phyloP scores from a whole-genome alignment of 2,797 vertebrate species.

The Dipus sagitta region DNA sequence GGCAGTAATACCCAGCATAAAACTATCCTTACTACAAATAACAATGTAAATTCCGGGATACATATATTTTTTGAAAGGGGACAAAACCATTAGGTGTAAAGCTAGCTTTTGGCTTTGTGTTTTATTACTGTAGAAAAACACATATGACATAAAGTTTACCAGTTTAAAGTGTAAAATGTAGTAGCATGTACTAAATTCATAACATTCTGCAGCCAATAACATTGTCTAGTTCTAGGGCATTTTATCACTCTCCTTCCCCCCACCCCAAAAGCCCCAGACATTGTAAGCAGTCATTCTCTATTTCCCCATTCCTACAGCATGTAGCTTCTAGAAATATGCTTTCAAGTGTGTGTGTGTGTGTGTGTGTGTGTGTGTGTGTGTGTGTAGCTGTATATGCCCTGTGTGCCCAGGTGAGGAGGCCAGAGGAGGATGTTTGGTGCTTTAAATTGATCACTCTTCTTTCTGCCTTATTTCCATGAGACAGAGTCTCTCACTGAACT shows the following conservation, averaged over 20 bases:
- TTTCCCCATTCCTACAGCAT: background rate
- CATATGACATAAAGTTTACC: background rate
- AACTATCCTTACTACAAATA: background rate
- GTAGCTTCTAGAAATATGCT: background rate
- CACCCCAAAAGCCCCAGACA: background rate
- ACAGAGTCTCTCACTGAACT: too few species aligned
- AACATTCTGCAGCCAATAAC: background rate
- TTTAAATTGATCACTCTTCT: too few species aligned
- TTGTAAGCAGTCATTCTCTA: background rate
- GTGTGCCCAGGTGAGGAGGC: too few species aligned
- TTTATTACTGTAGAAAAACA: slow-evolving; percentile 31
- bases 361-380: too few species aligned
- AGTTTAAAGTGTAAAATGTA: background rate
- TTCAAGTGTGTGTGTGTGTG: background rate
- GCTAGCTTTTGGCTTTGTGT: background rate
- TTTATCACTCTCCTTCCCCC: background rate
- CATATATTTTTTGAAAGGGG: background rate
- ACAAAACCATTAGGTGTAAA: background rate
- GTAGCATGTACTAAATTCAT: slow-evolving; percentile 32
- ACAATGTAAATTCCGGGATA: background rate
- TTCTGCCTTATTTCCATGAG: too few species aligned
- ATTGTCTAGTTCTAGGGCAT: slow-evolving; percentile 1
- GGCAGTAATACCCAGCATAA: background rate
- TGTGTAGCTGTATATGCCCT: too few species aligned
- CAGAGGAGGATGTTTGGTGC: too few species aligned